These are phyloP conservation scores for Oegoconia quadripuncta DNA, from an alignment of 2,888 invertebrate species.

Conservation along the genomic window DNA sequence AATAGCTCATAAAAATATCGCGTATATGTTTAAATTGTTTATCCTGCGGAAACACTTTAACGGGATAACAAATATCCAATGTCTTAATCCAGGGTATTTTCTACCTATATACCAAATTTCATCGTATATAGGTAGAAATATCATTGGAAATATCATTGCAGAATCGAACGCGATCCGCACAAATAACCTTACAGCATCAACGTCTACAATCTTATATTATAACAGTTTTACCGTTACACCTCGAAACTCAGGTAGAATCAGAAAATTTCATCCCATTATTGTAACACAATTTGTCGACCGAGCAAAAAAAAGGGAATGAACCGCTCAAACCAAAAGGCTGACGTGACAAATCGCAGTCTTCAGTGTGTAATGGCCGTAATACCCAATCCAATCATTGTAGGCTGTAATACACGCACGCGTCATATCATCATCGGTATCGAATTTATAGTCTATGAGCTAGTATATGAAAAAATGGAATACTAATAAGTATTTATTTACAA, in stretches of 20 bases:
- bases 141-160: no score
- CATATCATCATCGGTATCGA: conserved; percentile 2
- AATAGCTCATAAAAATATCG: no score
- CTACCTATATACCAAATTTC: no score
- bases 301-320: conserved; percentile 25
- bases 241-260: no score
- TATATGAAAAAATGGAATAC: no score
- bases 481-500: neutral
- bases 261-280: neutral
- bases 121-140: no score
- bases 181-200: neutral
- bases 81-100: no score
- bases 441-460: conserved; percentile 1
- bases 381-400: conserved; percentile 29
- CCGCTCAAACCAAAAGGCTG: conserved; percentile 25
- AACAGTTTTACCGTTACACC: neutral
- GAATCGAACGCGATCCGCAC: no score
- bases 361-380: conserved; percentile 28
- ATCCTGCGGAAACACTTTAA: no score
- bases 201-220: no score
- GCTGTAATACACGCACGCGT: conserved; percentile 8
- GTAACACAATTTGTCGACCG: conserved; percentile 7
- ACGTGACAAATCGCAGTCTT: conserved; percentile 33
- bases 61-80: no score
- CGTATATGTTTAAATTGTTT: no score